phyloP scores from a whole-genome alignment of 2,797 vertebrate genomes.

The Falco concolor region DNA sequence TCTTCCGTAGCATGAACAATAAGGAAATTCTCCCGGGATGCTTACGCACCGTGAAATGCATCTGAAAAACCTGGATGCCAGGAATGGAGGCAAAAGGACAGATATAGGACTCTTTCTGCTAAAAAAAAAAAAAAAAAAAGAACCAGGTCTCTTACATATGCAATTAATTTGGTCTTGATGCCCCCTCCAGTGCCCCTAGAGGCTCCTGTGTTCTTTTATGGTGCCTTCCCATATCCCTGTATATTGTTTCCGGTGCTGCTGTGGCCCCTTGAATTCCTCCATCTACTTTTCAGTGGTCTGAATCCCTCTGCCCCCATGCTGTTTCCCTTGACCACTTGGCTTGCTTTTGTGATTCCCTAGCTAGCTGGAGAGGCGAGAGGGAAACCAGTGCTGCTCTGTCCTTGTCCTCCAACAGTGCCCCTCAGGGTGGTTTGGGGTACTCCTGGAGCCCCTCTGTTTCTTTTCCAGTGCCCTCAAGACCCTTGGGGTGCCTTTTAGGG shows the following conservation, averaged over 20 bases:
- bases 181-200: neutral
- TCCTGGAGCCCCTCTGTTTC: neutral
- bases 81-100: neutral
- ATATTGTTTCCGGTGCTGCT: neutral
- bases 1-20: slow-evolving; percentile 51
- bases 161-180: neutral
- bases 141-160: neutral
- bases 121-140: neutral
- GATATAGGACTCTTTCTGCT: neutral
- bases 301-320: neutral
- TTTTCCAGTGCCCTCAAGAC: neutral
- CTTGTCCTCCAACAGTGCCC: neutral
- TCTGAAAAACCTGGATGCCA: slow-evolving; percentile 42
- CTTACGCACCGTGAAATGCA: slow-evolving; percentile 63
- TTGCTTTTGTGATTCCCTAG: neutral
- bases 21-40: slow-evolving; percentile 63
- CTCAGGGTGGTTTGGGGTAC: neutral
- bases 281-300: neutral
- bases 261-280: neutral
- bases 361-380: neutral
- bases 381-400: neutral
- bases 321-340: neutral
- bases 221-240: neutral
- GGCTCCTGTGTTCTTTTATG: neutral
- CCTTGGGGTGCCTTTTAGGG: neutral